Evolutionary conservation across 2,113 vertebrate genomes (phyloP).

Genomic region (Sorex araneus): DNA sequence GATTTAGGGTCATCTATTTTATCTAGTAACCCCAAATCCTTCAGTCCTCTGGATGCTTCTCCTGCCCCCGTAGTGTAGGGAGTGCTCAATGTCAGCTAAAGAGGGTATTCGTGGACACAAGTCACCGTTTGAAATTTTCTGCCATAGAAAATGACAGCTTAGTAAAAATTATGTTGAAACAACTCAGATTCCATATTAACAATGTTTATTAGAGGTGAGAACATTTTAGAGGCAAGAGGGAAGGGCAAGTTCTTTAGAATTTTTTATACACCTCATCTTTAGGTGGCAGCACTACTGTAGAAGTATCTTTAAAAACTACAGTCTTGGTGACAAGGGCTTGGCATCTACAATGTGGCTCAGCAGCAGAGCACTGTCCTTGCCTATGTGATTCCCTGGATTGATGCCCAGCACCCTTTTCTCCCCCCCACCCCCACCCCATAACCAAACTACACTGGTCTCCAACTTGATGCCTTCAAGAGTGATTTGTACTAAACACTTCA

Average conservation of each 20-base stretch:
- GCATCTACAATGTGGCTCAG: too few relatives aligned
- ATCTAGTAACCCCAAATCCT: constrained; percentile 53
- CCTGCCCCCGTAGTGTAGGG: neutral
- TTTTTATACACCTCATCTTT: constrained; percentile 82
- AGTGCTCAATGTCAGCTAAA: constrained; percentile 29
- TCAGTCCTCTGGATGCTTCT: neutral
- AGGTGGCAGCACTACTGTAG: constrained; percentile 83
- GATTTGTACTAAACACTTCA: constrained; percentile 64
- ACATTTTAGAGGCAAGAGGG: constrained; percentile 35
- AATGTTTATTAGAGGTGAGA: constrained; percentile 49
- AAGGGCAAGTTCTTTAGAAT: constrained; percentile 70
- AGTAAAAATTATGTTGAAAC: constrained; percentile 44
- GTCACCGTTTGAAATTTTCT: constrained; percentile 47
- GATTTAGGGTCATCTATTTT: neutral
- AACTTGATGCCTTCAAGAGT: constrained; percentile 67
- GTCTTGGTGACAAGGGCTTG: neutral
- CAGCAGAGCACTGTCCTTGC: too few relatives aligned
- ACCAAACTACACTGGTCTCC: neutral
- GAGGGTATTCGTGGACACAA: neutral
- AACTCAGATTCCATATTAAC: constrained; percentile 40
- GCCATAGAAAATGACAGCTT: constrained; percentile 44
- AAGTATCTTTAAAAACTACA: constrained; percentile 58
- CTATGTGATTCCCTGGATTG: too few relatives aligned
- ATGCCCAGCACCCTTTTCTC: too few relatives aligned
- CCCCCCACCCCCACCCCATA: too few relatives aligned